Evolutionary conservation across 2,888 invertebrate species (phyloP), one percentile per base, ranked within the genome.

Genomic region (Leucophenga montana): DNA sequence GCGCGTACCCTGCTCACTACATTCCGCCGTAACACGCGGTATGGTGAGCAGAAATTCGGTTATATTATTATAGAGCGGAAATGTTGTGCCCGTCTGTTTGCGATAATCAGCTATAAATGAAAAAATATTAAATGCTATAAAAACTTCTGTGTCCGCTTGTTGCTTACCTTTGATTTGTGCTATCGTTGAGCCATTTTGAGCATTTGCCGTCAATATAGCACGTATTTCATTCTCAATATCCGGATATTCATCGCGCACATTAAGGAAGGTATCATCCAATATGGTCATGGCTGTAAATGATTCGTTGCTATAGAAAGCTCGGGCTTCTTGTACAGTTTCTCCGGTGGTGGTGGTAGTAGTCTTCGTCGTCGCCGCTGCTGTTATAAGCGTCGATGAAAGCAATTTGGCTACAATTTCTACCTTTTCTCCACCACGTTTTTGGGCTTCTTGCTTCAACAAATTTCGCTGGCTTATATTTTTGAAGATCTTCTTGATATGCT

Each of bases 141-240:
- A 11, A 1, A 4, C n/a, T 18, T 13, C 50, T 48, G 5, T 33
- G 3, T 11, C 46, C 18, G 16, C 3, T 57, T 13, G 9, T 27
- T 3, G 72, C 79, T 80, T 82, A 88, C 88, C 81, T 71, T 83
- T 83, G 66, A 88, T 86, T 67, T 84, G 81, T 69, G 85, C 75
- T 77, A 88, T 88, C 70, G 88, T 88, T 66, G 86, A 82, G 18
- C 88, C 88, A 69, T 85, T 80, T 73, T 86, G 85, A 72, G 88
- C 86, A 78, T 86, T 84, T 70, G 85, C 71, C 66, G 85, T 76
- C 66, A 88, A 75, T 74, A 88, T 88, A 68, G 81, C 81, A 33
- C 87, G 86, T 59, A 88, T 74, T 70, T 87, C 85, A 13, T 74
- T 71, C 76, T 88, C 84, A 39, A 88, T 75, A 31, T 87, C 83